Base-by-base conservation (phyloP, 1,140 invertebrate species). In the Galleria mellonella region DNA sequence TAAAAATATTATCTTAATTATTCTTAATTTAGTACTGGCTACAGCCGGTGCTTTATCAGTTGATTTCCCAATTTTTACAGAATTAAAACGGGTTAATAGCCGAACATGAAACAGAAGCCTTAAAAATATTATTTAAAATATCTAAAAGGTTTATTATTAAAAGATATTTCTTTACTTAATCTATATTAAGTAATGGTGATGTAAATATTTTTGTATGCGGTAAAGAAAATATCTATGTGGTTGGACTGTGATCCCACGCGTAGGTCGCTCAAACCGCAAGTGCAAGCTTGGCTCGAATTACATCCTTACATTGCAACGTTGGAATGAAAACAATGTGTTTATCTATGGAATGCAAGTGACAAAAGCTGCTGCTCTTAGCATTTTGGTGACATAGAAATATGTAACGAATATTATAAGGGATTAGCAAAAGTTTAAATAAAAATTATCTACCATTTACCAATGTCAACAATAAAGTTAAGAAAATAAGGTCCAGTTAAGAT, bases 1-100 rank as follows among this genome's bases (percentile, higher is more conserved):
- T 77, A 75, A 71, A 75, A 67, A 37, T 60, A 59, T 73, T 75
- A 75, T 78, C 70, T 78, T 72, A 73, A 78, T 74, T 72, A 23
- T 23, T 23, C 17, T 23, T 23, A 23, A 23, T 23, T 3, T 6
- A 3, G 17, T 6, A 6, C 17, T 23, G 17, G 17, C 17, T 6
- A 23, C 2, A 23, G 17, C 17, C 44, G 45, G 51, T 47, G 46
- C 43, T 61, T 63, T 70, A 73, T 69, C 53, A 62, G 63, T 58
- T 46, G 61, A 61, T 57, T 61, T 67, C 56, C 58, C 48, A 43
- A 23, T 23, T 23, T 23, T 23, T 23, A 23, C 2, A 3, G 17
- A 2, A 23, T 2, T 6, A 2, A 23, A 23, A 23, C 17, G 6
- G 17, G 17, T 23, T 23, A 23, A n/a, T n/a, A n/a, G n/a, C n/a